phyloP scores from a whole-genome alignment of 1,140 invertebrate genomes.

The Orussus abietinus region DNA sequence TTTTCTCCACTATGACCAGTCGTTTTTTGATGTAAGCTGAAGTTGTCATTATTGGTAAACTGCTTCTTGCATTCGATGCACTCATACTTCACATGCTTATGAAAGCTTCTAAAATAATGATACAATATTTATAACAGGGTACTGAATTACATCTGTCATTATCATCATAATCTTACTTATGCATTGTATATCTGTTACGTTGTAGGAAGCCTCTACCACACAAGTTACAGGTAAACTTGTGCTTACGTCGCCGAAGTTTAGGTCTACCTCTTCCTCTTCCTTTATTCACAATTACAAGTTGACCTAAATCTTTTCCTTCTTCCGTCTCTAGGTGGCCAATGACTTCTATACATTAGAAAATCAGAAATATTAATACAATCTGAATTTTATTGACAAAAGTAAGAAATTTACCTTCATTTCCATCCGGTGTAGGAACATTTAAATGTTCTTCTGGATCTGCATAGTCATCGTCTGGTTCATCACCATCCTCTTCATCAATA shows the following conservation, averaged over 20 bases:
- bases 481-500: conserved; percentile 60
- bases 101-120: conserved; percentile 38
- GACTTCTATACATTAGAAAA: conserved; percentile 47
- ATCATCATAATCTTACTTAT: too few species aligned
- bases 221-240: conserved; percentile 54
- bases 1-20: conserved; percentile 51
- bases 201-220: conserved; percentile 57
- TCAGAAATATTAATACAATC: conserved; percentile 1
- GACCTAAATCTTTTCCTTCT: conserved; percentile 58
- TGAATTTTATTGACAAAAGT: conserved; percentile 1
- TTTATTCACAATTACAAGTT: conserved; percentile 60
- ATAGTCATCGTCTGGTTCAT: conserved; percentile 26
- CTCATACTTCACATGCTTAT: conserved; percentile 52
- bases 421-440: conserved; percentile 32
- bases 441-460: conserved; percentile 24
- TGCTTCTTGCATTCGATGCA: conserved; percentile 52
- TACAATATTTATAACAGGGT: background rate
- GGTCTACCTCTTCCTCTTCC: conserved; percentile 55
- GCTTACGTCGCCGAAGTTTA: conserved; percentile 49
- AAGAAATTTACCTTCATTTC: conserved; percentile 37
- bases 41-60: conserved; percentile 49
- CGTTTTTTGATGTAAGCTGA: conserved; percentile 55
- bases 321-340: conserved; percentile 65
- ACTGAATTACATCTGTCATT: background rate
- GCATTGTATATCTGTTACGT: conserved; percentile 50